Evolutionary conservation across 2,113 vertebrate genomes (phyloP).

Genomic region (Platysternon megacephalum): DNA sequence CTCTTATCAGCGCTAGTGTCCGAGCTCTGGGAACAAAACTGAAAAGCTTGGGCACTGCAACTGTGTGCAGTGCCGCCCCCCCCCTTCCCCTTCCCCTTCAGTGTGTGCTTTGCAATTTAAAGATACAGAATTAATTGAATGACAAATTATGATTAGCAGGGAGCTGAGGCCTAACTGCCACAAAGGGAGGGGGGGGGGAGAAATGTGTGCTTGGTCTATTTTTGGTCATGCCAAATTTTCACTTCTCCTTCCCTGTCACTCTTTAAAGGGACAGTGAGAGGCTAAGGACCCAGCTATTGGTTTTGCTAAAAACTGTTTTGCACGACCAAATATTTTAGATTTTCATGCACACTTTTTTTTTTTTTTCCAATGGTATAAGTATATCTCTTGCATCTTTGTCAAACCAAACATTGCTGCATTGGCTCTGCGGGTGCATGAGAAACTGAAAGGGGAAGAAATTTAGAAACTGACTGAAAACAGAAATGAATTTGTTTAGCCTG

Average conservation of each 20-base stretch:
- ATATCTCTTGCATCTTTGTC: accelerated
- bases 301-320: background rate
- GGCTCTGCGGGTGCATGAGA: background rate
- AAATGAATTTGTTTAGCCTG: background rate
- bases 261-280: background rate
- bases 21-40: background rate
- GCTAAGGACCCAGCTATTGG: background rate
- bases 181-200: background rate
- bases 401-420: background rate
- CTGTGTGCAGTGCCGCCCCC: background rate
- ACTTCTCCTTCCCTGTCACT: background rate
- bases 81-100: background rate
- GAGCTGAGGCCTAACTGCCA: conserved; percentile 43
- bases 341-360: background rate
- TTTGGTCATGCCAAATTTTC: background rate
- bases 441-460: background rate
- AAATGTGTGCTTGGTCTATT: background rate
- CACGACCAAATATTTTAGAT: background rate
- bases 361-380: background rate
- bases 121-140: conserved; percentile 46
- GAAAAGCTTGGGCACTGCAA: background rate
- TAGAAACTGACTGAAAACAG: background rate
- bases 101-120: conserved; percentile 60
- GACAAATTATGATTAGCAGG: conserved; percentile 51
- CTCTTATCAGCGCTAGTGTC: conserved; percentile 47